A percentile compares a stretch with the other conserved stretches of the same genome.
Conservation (phyloP, 2,113 vertebrate genomes). For the Nanorana parkeri region DNA sequence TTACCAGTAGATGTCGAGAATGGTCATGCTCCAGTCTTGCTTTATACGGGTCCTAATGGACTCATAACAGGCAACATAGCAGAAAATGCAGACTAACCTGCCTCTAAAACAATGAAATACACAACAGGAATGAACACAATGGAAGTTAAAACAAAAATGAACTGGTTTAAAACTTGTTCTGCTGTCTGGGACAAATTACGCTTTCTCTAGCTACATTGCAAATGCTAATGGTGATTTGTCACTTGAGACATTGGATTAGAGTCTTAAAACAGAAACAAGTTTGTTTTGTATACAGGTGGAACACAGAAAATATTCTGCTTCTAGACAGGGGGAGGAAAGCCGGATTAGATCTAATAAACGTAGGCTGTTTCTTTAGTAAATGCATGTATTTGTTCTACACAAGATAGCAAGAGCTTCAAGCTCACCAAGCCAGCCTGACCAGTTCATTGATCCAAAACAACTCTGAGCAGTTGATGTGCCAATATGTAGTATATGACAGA, state of each 20-base stretch:
- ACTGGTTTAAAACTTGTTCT: conserved; percentile 23
- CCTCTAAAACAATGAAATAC: neutral
- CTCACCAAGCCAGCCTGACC: conserved; percentile 38
- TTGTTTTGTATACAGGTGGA: conserved; percentile 43
- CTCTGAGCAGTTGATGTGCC: neutral
- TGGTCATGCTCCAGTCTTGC: neutral
- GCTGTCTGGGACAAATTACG: neutral
- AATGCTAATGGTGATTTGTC: neutral
- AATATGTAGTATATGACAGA: conserved; percentile 11
- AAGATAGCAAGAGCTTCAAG: conserved; percentile 11
- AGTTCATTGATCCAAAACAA: neutral
- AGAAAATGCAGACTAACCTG: conserved; percentile 20
- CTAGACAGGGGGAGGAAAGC: neutral
- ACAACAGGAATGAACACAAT: neutral
- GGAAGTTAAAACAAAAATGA: neutral
- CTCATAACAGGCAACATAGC: neutral
- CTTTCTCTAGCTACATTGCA: neutral
- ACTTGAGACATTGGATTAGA: conserved; percentile 1
- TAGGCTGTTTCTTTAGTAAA: neutral
- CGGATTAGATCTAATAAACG: neutral
- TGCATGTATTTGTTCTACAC: neutral
- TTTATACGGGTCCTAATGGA: conserved; percentile 5
- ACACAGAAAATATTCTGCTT: neutral
- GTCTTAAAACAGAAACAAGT: conserved; percentile 29
- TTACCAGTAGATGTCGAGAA: conserved; percentile 1